A percentile compares a stretch with the other conserved stretches of the same genome.
These are phyloP conservation scores for Macroramphosus scolopax DNA, from an alignment of 2,797 vertebrate genomes.

Conservation along the genomic window DNA sequence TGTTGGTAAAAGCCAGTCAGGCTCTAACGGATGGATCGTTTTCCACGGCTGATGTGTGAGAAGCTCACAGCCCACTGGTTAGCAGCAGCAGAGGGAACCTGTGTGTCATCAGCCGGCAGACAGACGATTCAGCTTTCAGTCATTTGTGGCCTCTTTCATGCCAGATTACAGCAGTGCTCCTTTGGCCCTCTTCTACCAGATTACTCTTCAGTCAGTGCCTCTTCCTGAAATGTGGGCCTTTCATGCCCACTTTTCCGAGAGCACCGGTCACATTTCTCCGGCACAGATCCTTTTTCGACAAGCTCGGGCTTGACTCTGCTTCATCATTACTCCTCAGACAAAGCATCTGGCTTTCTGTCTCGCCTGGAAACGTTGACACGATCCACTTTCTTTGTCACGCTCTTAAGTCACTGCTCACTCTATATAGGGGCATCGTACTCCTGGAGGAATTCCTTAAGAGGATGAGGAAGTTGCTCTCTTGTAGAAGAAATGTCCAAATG, in stretches of 20 bases:
- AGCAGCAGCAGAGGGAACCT: constrained; percentile 57
- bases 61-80: constrained; percentile 34
- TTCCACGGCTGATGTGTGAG: constrained; percentile 36
- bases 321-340: constrained; percentile 14
- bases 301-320: constrained; percentile 19
- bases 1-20: constrained; percentile 23
- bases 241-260: neutral
- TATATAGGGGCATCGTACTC: constrained; percentile 92
- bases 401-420: constrained; percentile 39
- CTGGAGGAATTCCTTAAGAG: constrained; percentile 90
- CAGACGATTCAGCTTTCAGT: constrained; percentile 54
- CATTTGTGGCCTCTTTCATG: constrained; percentile 27
- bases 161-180: constrained; percentile 39
- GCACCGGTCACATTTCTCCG: no score
- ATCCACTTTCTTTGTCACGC: constrained; percentile 5
- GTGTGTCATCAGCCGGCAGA: constrained; percentile 59
- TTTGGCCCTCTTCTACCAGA: neutral
- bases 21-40: constrained; percentile 37
- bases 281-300: constrained; percentile 29
- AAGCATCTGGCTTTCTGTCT: neutral
- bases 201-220: constrained; percentile 19
- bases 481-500: constrained; percentile 86
- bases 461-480: constrained; percentile 86
- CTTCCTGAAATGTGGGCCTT: constrained; percentile 11
- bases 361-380: constrained; percentile 1